phyloP scores from a whole-genome alignment of 2,888 invertebrate genomes.

The Idaea dimidiata region DNA sequence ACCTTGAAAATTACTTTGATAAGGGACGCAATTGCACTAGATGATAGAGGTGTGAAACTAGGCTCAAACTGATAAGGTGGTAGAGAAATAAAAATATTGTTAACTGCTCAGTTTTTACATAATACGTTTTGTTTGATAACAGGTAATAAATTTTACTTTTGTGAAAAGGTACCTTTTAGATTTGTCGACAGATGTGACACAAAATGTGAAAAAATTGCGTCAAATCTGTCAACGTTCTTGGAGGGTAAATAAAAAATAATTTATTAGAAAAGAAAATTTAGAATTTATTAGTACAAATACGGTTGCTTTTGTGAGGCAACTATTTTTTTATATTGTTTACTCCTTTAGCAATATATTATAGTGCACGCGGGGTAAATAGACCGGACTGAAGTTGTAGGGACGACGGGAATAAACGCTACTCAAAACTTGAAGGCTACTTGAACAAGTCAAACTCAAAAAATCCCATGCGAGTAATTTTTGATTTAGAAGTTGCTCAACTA shows the following conservation, averaged over 20 bases:
- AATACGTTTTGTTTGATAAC: background rate
- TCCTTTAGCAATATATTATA: background rate
- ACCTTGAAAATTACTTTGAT: background rate
- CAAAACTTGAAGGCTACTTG: background rate
- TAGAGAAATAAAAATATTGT: conserved; percentile 40
- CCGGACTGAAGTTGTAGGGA: background rate
- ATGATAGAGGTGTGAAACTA: background rate
- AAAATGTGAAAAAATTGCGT: background rate
- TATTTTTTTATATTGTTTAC: background rate
- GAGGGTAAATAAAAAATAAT: conserved; percentile 19
- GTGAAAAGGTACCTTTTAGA: conserved; percentile 26
- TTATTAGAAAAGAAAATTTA: background rate
- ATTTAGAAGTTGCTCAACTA: too few relatives aligned
- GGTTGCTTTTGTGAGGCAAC: background rate
- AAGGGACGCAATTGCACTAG: background rate
- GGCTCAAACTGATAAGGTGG: conserved; percentile 18
- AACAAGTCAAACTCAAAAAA: background rate
- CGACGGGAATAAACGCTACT: conserved; percentile 12
- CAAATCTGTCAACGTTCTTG: background rate
- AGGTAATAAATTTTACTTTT: background rate
- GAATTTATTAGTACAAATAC: conserved; percentile 1
- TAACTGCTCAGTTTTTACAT: conserved; percentile 41
- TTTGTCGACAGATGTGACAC: background rate
- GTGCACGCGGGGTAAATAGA: background rate
- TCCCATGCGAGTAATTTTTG: background rate